A percentile compares a stretch with the other conserved stretches of the same genome.
Evolutionary conservation across 35 echinoderm and acorn worm species (phyloP).

Genomic region (Ophiothrix spiculata): DNA sequence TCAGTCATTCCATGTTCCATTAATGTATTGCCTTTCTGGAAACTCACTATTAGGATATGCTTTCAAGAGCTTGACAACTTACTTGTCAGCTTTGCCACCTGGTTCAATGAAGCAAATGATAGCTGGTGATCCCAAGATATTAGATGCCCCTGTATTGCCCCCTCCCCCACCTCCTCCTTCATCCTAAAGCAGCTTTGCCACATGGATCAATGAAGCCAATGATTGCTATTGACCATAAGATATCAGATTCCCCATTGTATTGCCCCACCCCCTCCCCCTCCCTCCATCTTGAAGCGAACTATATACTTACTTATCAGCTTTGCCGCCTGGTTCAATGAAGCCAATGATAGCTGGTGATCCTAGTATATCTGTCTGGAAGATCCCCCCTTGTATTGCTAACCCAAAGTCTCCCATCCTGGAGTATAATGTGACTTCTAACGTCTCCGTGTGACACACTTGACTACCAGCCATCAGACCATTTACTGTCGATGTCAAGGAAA

Average conservation of each 20-base stretch:
- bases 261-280: too few relatives aligned
- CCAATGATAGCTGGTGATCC: constrained; percentile 77
- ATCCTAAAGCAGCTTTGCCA: too few relatives aligned
- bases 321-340: constrained; percentile 80
- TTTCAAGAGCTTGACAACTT: too few relatives aligned
- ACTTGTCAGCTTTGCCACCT: constrained; percentile 83
- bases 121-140: constrained; percentile 78
- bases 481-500: constrained; percentile 82
- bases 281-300: too few relatives aligned
- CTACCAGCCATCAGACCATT: constrained; percentile 63
- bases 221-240: too few relatives aligned
- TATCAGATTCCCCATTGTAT: too few relatives aligned
- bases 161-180: too few relatives aligned
- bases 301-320: constrained; percentile 79
- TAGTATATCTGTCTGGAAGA: constrained; percentile 84
- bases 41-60: too few relatives aligned
- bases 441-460: constrained; percentile 85
- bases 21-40: too few relatives aligned
- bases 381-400: constrained; percentile 69
- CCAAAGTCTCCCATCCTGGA: constrained; percentile 82
- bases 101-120: constrained; percentile 78
- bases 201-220: too few relatives aligned
- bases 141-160: too few relatives aligned
- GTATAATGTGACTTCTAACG: constrained; percentile 73
- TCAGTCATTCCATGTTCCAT: too few relatives aligned